phyloP scores from a whole-genome alignment of 2,113 vertebrate species.

The Columba janthina region DNA sequence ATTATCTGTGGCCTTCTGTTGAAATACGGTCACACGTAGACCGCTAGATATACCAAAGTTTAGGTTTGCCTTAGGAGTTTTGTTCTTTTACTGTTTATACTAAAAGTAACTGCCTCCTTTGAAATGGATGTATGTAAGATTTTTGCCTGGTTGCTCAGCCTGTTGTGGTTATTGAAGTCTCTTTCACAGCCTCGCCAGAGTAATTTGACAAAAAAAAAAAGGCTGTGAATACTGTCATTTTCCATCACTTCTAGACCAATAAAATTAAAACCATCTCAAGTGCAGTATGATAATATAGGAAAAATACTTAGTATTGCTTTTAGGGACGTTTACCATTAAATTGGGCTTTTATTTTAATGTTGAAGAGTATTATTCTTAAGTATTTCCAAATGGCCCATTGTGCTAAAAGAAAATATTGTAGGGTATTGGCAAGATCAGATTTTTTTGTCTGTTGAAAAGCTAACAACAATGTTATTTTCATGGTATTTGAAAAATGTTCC shows the following conservation, averaged over 20 bases:
- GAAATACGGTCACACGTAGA: neutral
- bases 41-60: neutral
- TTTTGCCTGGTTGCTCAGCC: constrained; percentile 1
- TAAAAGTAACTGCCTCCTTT: neutral
- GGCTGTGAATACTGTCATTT: constrained; percentile 18
- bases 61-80: neutral
- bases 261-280: constrained; percentile 21
- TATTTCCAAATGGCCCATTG: constrained; percentile 35
- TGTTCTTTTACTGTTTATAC: neutral
- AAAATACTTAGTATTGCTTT: constrained; percentile 40
- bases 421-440: neutral
- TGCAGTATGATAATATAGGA: neutral
- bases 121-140: neutral
- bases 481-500: constrained; percentile 22
- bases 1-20: neutral
- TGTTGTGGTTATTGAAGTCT: neutral
- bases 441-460: constrained; percentile 30
- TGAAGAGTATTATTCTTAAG: neutral
- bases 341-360: constrained; percentile 36
- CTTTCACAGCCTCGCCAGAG: neutral
- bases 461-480: constrained; percentile 7
- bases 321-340: constrained; percentile 21
- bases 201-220: neutral
- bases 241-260: neutral
- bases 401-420: constrained; percentile 4